Evolutionary conservation across 1,140 invertebrate species (phyloP).

Genomic region (Bombus fervidus): DNA sequence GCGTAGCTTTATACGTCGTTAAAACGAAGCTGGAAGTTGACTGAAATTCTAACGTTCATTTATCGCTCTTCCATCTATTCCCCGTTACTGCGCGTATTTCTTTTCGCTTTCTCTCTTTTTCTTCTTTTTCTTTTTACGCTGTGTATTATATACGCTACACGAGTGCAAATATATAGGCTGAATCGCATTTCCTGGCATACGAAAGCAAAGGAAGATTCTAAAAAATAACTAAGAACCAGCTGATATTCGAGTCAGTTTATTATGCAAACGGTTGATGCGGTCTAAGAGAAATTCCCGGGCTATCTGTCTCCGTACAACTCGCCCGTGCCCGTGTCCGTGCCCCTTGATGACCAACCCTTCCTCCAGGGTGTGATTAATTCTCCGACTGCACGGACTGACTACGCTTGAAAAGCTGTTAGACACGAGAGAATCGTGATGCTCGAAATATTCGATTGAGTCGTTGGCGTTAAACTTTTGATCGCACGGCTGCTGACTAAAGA

Average conservation of each 20-base stretch:
- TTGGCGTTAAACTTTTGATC: constrained; percentile 37
- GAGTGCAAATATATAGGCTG: no score
- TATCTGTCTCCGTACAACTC: constrained; percentile 50
- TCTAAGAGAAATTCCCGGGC: constrained; percentile 42
- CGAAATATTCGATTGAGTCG: constrained; percentile 50
- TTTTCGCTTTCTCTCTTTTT: neutral
- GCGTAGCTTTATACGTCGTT: neutral
- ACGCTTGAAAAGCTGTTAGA: constrained; percentile 45
- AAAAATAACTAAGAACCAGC: constrained; percentile 19
- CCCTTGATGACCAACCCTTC: constrained; percentile 38
- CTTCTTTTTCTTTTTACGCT: no score
- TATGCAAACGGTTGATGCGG: constrained; percentile 49
- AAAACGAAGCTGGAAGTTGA: neutral
- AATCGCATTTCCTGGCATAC: neutral
- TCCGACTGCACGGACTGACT: constrained; percentile 29
- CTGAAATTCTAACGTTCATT: neutral
- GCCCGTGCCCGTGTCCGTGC: neutral
- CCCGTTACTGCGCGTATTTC: neutral
- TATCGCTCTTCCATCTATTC: neutral
- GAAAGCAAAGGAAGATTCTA: neutral
- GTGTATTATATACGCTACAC: no score
- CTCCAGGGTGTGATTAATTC: constrained; percentile 56
- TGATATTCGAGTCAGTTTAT: constrained; percentile 31
- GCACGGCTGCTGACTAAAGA: no score
- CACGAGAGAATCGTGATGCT: constrained; percentile 39